Conservation (phyloP, 2,797 vertebrate genomes). For the Brachyrhaphis roseni region DNA sequence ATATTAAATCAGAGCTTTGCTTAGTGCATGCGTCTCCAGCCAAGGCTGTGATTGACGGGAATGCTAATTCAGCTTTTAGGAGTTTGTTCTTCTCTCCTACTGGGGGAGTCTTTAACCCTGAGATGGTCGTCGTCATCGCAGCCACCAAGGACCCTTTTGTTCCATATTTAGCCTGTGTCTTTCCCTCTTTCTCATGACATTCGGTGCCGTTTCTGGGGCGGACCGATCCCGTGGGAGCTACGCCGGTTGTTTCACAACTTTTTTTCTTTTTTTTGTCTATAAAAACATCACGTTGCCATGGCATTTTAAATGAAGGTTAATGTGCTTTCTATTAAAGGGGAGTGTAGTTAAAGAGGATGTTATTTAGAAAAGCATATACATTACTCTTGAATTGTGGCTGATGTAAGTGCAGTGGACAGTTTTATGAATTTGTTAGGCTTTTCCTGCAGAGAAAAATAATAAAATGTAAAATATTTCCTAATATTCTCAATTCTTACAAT, state of each 20-base stretch:
- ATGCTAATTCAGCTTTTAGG: constrained; percentile 79
- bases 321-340: constrained; percentile 22
- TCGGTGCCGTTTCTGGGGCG: constrained; percentile 64
- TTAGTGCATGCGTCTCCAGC: constrained; percentile 49
- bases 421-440: not conserved
- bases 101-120: constrained; percentile 71
- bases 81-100: constrained; percentile 65
- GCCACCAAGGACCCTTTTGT: constrained; percentile 60
- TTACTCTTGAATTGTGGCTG: not conserved
- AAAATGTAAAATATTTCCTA: not conserved
- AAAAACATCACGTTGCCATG: constrained; percentile 44
- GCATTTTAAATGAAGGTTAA: constrained; percentile 57
- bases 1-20: constrained; percentile 67
- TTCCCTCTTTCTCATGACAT: constrained; percentile 77
- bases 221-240: constrained; percentile 52
- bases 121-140: constrained; percentile 48
- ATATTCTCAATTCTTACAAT: not conserved
- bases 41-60: constrained; percentile 72
- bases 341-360: constrained; percentile 19
- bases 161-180: constrained; percentile 69
- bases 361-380: constrained; percentile 2
- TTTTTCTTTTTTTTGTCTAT: constrained; percentile 6
- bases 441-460: not conserved
- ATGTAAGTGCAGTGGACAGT: not conserved
- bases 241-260: constrained; percentile 36